Base-by-base conservation (phyloP, 2,888 invertebrate genomes). In the Mythimna lalbum region DNA sequence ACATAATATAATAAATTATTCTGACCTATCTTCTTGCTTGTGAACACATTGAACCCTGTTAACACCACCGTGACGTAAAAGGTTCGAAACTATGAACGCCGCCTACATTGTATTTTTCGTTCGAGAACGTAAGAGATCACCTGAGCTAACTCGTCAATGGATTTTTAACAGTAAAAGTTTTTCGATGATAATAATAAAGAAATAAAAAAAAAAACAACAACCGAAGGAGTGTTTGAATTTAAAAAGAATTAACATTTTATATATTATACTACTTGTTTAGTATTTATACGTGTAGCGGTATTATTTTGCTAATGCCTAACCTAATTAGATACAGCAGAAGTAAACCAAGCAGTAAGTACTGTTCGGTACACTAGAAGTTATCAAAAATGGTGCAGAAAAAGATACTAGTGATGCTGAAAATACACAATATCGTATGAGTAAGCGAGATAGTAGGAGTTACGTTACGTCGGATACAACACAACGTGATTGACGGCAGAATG, bases 401-500 rank as follows among this genome's bases (percentile, higher is more conserved):
- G 69, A 69, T n/a, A 53, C 50, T n/a, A 57, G 21, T n/a, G 36
- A 73, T 23, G 33, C 56, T 50, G 31, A 56, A 50, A 7, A 52
- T 47, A 47, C 19, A 53, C 57, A 66, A 66, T 47, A 36, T 52
- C 27, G 33, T 59, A 49, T 52, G 75, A 64, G 73, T 64, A 60
- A 83, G 66, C 60, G 75, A 70, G 75, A 75, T 39, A 66, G 21
- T 6, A 47, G 56, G 57, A 62, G 49, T 69, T 75, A 66, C 72
- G 49, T 71, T 75, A 66, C 78, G 72, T 73, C 72, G 64, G 57
- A n/a, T 36, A 56, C 49, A 64, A 53, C 7, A 69, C 49, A 66
- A 56, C 62, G 43, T 59, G 55, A 33, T 65, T n/a, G 63, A 66
- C 52, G 65, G 64, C 50, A 64, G 17, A 73, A 78, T 66, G 36